Percentiles rank a stretch among this genome's conserved stretches.
Evolutionary conservation across 2,888 invertebrate species (phyloP).

Genomic region (Chorisops tibialis): DNA sequence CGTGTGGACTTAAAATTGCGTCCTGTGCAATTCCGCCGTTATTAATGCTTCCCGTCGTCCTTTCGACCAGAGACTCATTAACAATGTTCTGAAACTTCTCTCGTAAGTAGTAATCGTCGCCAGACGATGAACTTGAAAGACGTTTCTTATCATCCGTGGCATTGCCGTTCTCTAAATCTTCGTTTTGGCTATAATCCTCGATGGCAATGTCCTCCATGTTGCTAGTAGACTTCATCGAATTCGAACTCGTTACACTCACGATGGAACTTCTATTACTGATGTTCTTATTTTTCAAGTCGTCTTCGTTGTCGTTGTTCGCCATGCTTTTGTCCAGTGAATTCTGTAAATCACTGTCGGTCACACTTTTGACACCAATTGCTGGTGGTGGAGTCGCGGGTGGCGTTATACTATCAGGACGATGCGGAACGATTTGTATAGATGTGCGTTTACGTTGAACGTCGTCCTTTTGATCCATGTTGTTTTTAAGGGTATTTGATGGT

Average conservation of each 20-base stretch:
- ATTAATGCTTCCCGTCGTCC: slow-evolving; percentile 28
- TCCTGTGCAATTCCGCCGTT: slow-evolving; percentile 39
- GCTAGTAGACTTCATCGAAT: slow-evolving; percentile 39
- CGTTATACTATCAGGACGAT: slow-evolving; percentile 33
- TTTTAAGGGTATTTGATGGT: slow-evolving; percentile 49
- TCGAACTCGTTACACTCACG: slow-evolving; percentile 49
- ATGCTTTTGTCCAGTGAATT: neutral
- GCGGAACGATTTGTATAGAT: slow-evolving; percentile 49
- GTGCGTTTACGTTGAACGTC: slow-evolving; percentile 49
- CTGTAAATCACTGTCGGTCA: neutral
- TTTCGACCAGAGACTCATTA: slow-evolving; percentile 40
- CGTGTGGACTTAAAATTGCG: slow-evolving; percentile 50
- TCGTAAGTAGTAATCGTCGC: slow-evolving; percentile 49
- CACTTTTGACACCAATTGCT: neutral
- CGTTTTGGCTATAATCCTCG: slow-evolving; percentile 44
- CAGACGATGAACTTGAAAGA: slow-evolving; percentile 42
- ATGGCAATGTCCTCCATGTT: neutral
- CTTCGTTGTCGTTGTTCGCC: slow-evolving; percentile 30
- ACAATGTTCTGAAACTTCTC: slow-evolving; percentile 50
- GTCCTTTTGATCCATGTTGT: slow-evolving; percentile 51
- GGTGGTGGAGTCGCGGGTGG: slow-evolving; percentile 31
- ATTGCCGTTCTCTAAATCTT: slow-evolving; percentile 49
- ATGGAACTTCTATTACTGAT: slow-evolving; percentile 46
- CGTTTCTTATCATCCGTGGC: slow-evolving; percentile 38
- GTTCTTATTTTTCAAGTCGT: slow-evolving; percentile 25